These are phyloP conservation scores for Bombus polaris DNA, from an alignment of 1,140 invertebrate species.

Conservation along the genomic window DNA sequence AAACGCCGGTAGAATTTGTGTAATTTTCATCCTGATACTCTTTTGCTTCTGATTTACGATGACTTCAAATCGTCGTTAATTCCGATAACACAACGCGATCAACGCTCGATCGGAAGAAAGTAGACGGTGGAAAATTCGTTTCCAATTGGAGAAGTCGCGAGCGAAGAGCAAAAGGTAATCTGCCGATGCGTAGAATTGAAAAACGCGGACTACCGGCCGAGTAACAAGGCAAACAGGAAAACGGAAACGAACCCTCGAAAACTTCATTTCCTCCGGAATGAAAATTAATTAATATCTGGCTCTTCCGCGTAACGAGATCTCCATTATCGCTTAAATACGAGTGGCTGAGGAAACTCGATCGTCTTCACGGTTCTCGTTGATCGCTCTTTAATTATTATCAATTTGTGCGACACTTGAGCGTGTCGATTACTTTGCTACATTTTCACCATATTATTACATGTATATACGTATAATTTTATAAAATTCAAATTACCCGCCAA, in stretches of 20 bases:
- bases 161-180: not conserved
- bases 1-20: no score
- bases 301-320: not conserved
- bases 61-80: no score
- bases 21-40: no score
- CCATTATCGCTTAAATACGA: not conserved
- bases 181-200: constrained; percentile 6
- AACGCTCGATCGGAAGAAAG: not conserved
- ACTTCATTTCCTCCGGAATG: constrained; percentile 9
- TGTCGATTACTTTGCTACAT: not conserved
- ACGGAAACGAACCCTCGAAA: constrained; percentile 22
- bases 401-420: not conserved
- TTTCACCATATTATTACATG: not conserved
- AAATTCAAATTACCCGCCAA: no score
- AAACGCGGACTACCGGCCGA: not conserved
- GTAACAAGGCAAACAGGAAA: not conserved
- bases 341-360: not conserved
- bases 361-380: not conserved
- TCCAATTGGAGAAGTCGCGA: not conserved
- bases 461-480: no score
- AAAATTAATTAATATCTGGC: constrained; percentile 36
- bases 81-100: no score
- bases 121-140: not conserved
- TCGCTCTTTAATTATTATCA: not conserved
- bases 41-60: no score